Evolutionary conservation across 2,113 vertebrate genomes (phyloP).

Genomic region (Poecile atricapillus): DNA sequence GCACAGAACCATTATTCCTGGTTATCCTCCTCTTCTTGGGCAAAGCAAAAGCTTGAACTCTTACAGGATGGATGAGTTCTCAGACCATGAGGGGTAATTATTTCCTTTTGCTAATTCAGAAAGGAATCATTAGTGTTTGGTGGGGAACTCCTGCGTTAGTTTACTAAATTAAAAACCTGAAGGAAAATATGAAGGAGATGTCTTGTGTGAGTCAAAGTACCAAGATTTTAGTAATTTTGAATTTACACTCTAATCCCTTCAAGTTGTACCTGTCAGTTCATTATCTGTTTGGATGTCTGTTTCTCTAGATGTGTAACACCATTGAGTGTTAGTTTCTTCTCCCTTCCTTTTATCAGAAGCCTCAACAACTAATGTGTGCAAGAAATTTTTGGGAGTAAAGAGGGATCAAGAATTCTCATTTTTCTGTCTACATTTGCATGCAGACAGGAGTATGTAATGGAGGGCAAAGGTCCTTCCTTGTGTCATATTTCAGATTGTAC

Average conservation of each 20-base stretch:
- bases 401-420: background rate
- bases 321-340: fast-evolving
- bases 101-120: background rate
- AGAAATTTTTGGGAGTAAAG: background rate
- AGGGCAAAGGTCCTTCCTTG: background rate
- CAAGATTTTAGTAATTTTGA: background rate
- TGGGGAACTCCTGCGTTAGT: background rate
- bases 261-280: background rate
- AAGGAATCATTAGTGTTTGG: background rate
- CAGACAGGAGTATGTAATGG: background rate
- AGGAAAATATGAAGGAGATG: background rate
- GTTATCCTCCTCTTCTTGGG: background rate
- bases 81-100: background rate
- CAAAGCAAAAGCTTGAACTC: background rate
- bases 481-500: background rate
- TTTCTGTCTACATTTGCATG: fast-evolving
- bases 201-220: background rate
- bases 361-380: background rate
- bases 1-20: background rate
- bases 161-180: background rate
- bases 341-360: background rate
- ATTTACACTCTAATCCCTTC: background rate
- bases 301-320: background rate
- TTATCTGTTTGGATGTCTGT: background rate
- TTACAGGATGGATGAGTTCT: background rate